Conservation (phyloP, 2,888 invertebrate species). For the Troides helena region DNA sequence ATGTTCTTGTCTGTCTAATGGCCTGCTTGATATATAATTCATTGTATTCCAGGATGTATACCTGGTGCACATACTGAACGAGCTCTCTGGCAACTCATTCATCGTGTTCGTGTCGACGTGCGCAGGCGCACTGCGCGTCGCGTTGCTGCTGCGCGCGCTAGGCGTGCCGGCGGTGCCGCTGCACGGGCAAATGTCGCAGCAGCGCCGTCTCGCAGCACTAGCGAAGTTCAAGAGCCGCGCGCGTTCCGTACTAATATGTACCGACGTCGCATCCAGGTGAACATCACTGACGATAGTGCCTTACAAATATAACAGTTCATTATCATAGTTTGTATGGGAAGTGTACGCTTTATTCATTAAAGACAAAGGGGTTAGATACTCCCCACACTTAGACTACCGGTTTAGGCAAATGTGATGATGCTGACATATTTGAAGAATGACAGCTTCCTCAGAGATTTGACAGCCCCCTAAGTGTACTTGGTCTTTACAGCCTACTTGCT, state of each 20-base stretch:
- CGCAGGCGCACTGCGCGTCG: slow-evolving; percentile 92
- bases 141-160: slow-evolving; percentile 92
- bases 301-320: no score
- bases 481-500: no score
- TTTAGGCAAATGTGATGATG: no score
- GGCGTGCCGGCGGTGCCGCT: slow-evolving; percentile 97
- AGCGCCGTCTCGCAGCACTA: slow-evolving; percentile 95
- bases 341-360: no score
- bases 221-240: slow-evolving; percentile 97
- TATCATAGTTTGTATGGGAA: no score
- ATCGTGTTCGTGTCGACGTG: slow-evolving; percentile 99
- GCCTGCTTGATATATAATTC: no score
- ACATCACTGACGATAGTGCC: background rate
- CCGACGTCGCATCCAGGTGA: slow-evolving; percentile 98
- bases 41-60: slow-evolving; percentile 89
- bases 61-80: slow-evolving; percentile 96
- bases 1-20: no score
- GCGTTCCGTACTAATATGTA: slow-evolving; percentile 97
- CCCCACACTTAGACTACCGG: no score
- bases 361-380: no score
- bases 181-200: slow-evolving; percentile 99
- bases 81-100: slow-evolving; percentile 95
- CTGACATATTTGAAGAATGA: no score
- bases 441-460: no score
- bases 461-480: no score